Base-by-base conservation (phyloP, 2,888 invertebrate genomes). In the Eledone cirrhosa region DNA sequence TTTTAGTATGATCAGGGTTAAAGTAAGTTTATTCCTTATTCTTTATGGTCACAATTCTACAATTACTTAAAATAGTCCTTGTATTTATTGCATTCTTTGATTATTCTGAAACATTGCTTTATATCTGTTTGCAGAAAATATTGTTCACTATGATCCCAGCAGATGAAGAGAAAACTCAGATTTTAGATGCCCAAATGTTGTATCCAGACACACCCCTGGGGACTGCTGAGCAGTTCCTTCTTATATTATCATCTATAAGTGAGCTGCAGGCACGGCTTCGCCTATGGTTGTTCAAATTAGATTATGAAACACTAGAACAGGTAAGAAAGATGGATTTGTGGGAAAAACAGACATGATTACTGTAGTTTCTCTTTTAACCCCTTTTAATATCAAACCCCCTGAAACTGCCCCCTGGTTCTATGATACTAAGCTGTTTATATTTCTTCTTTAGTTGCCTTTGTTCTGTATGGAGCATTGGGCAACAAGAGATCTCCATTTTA, bases 271-370 rank as follows among this genome's bases (percentile, higher is more conserved):
- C 97, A 72, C 93, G 99, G 86, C 93, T 99, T 47, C 96, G 96
- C 91, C 93, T 99, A 82, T 99, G 99, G 99, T 95, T 98, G 82
- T 99, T 99, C 92, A 98, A 98, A 91, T 92, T 99, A 84, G 99
- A 99, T 92, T 99, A 98, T 92, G 99, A 99, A 91, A 95, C 95
- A 91, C 94, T 96, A 87, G 99, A 99, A 92, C 93, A 93, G 91
- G 96, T 96, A 91, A 84, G 90, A 41, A 41, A 41, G 33, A 41
- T 41, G 4, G 0, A 41, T 41, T 41, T 41, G 4, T 41, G n/a
- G n/a, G n/a, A n/a, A n/a, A n/a, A n/a, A n/a, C n/a, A n/a, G n/a
- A n/a, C n/a, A n/a, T n/a, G n/a, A n/a, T n/a, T n/a, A n/a, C n/a
- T n/a, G n/a, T n/a, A n/a, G n/a, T n/a, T n/a, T n/a, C n/a, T n/a